Conservation (phyloP, 2,113 vertebrate genomes). For the Plectropomus leopardus region DNA sequence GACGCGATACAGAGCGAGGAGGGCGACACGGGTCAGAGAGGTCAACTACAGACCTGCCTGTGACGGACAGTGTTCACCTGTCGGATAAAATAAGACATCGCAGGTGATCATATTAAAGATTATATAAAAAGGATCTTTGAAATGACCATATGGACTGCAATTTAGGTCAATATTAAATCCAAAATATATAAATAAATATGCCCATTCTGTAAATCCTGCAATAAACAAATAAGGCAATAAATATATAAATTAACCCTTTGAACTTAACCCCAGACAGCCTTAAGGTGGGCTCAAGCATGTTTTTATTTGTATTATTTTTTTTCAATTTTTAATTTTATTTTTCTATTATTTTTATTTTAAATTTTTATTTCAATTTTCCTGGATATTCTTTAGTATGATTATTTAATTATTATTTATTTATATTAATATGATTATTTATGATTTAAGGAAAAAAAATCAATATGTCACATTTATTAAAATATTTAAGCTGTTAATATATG, state of each 20-base stretch:
- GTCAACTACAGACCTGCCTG: conserved; percentile 3
- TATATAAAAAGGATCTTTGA: neutral
- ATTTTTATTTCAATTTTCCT: neutral
- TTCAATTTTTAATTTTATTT: neutral
- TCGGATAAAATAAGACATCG: neutral
- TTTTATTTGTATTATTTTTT: no score
- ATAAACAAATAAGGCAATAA: no score
- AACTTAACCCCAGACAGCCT: no score
- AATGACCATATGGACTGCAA: no score
- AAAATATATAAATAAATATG: no score
- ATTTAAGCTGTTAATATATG: no score
- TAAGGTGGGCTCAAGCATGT: no score
- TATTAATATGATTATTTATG: neutral
- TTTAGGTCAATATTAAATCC: no score
- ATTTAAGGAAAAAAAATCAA: neutral
- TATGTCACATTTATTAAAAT: neutral
- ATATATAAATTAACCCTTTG: no score
- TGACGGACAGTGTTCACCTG: conserved; percentile 1
- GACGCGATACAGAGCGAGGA: neutral
- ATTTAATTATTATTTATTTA: no score
- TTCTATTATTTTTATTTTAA: neutral
- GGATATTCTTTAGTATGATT: neutral
- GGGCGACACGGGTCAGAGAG: neutral
- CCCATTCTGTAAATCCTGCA: no score
- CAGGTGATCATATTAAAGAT: no score